Percentiles rank a stretch among this genome's conserved stretches.
Evolutionary conservation across 2,797 vertebrate species (phyloP).

Genomic region (Trachurus trachurus): DNA sequence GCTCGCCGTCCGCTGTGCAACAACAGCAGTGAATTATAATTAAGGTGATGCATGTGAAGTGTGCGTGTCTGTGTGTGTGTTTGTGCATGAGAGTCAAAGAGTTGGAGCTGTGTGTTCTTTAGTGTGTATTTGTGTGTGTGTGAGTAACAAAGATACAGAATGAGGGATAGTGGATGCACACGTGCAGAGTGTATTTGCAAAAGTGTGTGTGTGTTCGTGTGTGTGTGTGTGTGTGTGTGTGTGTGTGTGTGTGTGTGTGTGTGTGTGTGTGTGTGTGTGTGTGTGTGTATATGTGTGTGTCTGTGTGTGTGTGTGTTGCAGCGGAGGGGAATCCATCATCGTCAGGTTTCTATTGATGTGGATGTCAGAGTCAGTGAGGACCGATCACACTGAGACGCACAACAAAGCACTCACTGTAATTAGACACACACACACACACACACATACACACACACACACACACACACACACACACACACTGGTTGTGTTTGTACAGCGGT

Average conservation of each 20-base stretch:
- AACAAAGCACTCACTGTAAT: conserved; percentile 86
- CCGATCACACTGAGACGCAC: conserved; percentile 74
- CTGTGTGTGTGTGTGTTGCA: conserved; percentile 45
- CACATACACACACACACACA: conserved; percentile 57
- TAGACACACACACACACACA: conserved; percentile 71
- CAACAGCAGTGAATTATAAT: conserved; percentile 57
- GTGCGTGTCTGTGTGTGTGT: not conserved
- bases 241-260: conserved; percentile 16
- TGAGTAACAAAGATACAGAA: conserved; percentile 3
- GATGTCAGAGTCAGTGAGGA: conserved; percentile 80
- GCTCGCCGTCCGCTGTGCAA: conserved; percentile 35
- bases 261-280: conserved; percentile 21
- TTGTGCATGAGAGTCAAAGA: not conserved
- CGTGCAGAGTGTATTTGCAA: conserved; percentile 36
- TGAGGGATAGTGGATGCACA: conserved; percentile 22
- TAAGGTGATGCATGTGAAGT: conserved; percentile 56
- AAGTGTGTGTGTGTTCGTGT: conserved; percentile 7
- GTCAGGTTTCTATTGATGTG: conserved; percentile 86
- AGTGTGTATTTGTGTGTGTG: not conserved
- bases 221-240: conserved; percentile 22
- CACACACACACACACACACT: conserved; percentile 62
- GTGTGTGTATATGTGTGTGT: conserved; percentile 21
- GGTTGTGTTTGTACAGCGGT: conserved; percentile 10
- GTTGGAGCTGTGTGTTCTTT: not conserved
- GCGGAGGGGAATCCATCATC: conserved; percentile 82